Conservation (phyloP, 2,797 vertebrate genomes). For the Diplodus puntazzo region DNA sequence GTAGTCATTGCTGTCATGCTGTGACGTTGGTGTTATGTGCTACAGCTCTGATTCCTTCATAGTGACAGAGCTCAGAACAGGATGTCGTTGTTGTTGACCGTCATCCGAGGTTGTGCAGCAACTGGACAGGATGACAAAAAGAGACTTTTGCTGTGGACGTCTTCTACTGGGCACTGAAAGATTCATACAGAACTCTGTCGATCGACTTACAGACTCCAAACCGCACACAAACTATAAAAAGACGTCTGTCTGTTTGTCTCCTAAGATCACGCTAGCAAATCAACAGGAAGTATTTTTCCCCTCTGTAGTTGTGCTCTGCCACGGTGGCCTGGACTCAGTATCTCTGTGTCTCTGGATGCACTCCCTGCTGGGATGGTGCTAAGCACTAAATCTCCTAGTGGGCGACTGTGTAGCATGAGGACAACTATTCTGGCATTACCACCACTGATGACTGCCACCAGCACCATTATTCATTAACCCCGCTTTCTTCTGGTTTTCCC, state of each 20-base stretch:
- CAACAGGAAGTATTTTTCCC: not conserved
- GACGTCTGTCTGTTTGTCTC: not conserved
- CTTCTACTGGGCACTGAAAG: conserved; percentile 1
- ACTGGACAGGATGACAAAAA: conserved; percentile 47
- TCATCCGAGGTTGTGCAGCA: conserved; percentile 17
- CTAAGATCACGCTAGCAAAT: not conserved
- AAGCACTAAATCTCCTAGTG: not conserved
- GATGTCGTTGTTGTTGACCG: conserved; percentile 23
- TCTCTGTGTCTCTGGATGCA: conserved; percentile 4
- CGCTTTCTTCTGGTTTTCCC: conserved; percentile 15
- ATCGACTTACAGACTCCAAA: conserved; percentile 1
- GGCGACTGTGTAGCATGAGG: conserved; percentile 8
- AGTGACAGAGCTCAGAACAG: conserved; percentile 45
- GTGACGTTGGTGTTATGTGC: conserved; percentile 33
- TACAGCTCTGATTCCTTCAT: conserved; percentile 34
- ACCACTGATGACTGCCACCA: conserved; percentile 8
- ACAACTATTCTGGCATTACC: conserved; percentile 21
- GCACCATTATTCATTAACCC: conserved; percentile 15
- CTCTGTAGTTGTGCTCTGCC: not conserved
- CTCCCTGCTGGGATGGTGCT: conserved; percentile 1
- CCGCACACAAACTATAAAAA: not conserved
- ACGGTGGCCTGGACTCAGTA: not conserved
- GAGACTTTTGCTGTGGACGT: conserved; percentile 9
- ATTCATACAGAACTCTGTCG: conserved; percentile 7
- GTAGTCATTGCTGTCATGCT: conserved; percentile 17